These are phyloP conservation scores for Drosophila demipolita DNA, from an alignment of 2,888 invertebrate genomes.

Conservation along the genomic window DNA sequence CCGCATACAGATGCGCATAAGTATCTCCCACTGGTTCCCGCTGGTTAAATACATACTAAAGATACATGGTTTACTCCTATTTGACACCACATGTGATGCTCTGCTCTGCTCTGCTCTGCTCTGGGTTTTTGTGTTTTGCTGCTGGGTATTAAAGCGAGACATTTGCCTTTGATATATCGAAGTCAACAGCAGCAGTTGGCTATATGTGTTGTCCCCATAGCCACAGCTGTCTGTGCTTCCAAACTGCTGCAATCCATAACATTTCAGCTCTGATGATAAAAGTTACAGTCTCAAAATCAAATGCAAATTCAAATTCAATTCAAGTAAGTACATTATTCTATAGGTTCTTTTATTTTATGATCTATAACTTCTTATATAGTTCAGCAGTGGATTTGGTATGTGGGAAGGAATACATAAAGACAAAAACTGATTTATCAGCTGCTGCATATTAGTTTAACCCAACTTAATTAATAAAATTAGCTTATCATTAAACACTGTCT, in stretches of 20 bases:
- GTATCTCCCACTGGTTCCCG: slow-evolving; percentile 30
- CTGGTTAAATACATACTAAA: slow-evolving; percentile 49
- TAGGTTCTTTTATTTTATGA: background rate
- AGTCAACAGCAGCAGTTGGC: slow-evolving; percentile 48
- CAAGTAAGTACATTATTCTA: background rate
- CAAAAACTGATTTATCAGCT: background rate
- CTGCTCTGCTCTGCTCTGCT: slow-evolving; percentile 1
- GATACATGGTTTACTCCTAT: slow-evolving; percentile 42
- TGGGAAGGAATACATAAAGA: background rate
- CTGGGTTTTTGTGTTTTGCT: slow-evolving; percentile 7
- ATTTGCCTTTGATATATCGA: slow-evolving; percentile 64
- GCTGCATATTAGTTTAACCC: background rate
- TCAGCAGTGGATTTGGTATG: background rate
- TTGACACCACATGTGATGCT: slow-evolving; percentile 38
- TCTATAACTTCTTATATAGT: background rate
- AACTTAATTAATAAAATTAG: background rate
- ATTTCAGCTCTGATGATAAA: slow-evolving; percentile 21
- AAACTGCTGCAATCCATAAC: slow-evolving; percentile 63
- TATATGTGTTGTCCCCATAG: slow-evolving; percentile 1
- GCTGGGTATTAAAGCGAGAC: slow-evolving; percentile 55
- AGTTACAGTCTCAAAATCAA: slow-evolving; percentile 8
- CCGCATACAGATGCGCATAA: slow-evolving; percentile 46
- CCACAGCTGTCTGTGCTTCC: slow-evolving; percentile 68
- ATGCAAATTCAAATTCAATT: background rate
- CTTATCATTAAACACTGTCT: too few species aligned